These are phyloP conservation scores for Knipowitschia caucasica DNA, from an alignment of 2,797 vertebrate species.

Conservation along the genomic window DNA sequence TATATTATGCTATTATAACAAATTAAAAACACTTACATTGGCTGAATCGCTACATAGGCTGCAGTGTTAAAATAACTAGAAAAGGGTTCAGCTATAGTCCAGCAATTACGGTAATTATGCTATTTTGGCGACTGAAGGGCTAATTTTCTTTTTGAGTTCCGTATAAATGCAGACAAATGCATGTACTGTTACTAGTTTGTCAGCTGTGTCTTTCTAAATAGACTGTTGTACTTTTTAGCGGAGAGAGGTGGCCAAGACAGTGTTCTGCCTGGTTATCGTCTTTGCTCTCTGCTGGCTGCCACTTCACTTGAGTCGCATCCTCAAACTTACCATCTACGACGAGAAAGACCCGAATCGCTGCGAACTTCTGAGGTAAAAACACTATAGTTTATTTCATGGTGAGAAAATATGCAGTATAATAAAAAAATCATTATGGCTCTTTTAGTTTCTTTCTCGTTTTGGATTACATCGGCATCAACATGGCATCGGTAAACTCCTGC, in stretches of 20 bases:
- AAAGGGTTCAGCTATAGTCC: no score
- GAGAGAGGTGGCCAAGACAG: slow-evolving; percentile 93
- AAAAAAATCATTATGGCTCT: slow-evolving; percentile 16
- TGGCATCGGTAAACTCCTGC: slow-evolving; percentile 97
- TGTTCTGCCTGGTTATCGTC: slow-evolving; percentile 94
- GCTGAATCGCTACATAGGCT: no score
- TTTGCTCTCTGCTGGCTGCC: slow-evolving; percentile 97
- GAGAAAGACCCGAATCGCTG: slow-evolving; percentile 89
- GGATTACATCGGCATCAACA: slow-evolving; percentile 96
- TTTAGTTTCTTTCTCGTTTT: slow-evolving; percentile 91
- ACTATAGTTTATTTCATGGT: neutral
- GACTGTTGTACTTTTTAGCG: slow-evolving; percentile 71
- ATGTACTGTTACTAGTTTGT: neutral
- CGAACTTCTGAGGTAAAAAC: slow-evolving; percentile 86
- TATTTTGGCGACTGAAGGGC: no score
- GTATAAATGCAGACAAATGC: no score
- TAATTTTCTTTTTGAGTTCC: no score
- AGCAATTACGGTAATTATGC: no score
- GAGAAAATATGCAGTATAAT: neutral
- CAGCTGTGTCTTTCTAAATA: slow-evolving; percentile 30
- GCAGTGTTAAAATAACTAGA: no score
- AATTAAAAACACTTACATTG: no score
- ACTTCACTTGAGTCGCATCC: slow-evolving; percentile 92
- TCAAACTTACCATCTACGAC: slow-evolving; percentile 92
- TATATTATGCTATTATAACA: no score